Conservation (phyloP, 2,113 vertebrate species). For the Vicugna pacos region DNA sequence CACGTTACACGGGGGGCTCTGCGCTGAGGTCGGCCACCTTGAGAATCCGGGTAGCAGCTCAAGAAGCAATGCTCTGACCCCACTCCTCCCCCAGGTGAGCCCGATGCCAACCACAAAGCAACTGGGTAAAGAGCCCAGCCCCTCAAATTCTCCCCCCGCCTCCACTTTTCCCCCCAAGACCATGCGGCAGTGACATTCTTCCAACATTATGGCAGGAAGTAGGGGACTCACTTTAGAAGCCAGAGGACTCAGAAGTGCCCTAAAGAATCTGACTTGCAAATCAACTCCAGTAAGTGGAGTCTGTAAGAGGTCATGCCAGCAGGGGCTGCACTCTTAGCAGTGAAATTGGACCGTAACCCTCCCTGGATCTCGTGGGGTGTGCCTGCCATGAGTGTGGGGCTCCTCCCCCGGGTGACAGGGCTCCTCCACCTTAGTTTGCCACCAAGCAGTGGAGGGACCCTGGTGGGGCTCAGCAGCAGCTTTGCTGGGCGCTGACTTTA, state of each 20-base stretch:
- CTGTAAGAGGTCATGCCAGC: neutral
- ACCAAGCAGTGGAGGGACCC: neutral
- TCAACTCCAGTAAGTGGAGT: neutral
- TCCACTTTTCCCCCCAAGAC: neutral
- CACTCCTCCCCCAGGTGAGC: too few species aligned
- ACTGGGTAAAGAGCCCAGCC: too few species aligned
- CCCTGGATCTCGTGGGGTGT: neutral
- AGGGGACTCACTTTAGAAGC: neutral
- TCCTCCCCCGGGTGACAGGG: neutral
- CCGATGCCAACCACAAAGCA: neutral
- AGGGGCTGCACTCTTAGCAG: neutral
- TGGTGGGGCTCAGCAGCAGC: too few species aligned
- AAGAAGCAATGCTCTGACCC: accelerated
- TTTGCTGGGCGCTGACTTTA: neutral
- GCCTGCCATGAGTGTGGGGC: neutral
- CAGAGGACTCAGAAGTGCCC: neutral
- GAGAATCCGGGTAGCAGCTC: too few species aligned
- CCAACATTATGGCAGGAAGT: neutral
- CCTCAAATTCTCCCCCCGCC: too few species aligned
- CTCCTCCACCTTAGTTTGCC: neutral
- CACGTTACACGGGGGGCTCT: accelerated
- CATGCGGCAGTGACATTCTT: neutral
- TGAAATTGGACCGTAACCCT: neutral
- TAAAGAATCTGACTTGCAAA: neutral
- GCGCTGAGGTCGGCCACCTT: accelerated